phyloP scores from a whole-genome alignment of 2,888 invertebrate species.

The Macrosiphum euphorbiae region DNA sequence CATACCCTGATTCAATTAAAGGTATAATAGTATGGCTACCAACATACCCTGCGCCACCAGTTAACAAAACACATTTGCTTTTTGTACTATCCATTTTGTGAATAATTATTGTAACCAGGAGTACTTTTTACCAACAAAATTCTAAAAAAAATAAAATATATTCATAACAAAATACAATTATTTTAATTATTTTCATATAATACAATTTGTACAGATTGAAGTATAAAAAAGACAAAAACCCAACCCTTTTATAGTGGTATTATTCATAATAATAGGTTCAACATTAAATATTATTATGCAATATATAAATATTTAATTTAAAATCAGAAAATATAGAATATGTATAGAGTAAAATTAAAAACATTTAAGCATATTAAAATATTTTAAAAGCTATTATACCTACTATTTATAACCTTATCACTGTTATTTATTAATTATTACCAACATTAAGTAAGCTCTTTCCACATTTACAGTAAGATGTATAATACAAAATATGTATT shows the following conservation, averaged over 20 bases:
- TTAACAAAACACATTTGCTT: constrained; percentile 69
- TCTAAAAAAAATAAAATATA: constrained; percentile 1
- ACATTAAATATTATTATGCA: background rate
- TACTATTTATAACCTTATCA: background rate
- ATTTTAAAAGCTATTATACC: background rate
- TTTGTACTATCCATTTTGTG: constrained; percentile 46
- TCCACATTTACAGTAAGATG: background rate
- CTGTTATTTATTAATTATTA: background rate
- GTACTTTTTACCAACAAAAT: background rate
- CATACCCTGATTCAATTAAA: constrained; percentile 80
- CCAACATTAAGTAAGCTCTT: background rate
- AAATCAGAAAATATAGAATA: background rate
- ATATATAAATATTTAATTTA: background rate
- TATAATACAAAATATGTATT: background rate
- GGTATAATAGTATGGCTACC: constrained; percentile 92
- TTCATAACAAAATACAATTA: background rate
- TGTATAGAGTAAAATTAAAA: background rate
- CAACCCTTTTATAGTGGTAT: background rate
- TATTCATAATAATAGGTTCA: background rate
- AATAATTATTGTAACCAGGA: background rate
- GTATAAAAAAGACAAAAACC: background rate
- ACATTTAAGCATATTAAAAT: background rate
- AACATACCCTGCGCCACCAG: constrained; percentile 96
- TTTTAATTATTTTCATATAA: background rate
- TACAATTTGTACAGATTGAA: background rate